Conservation (phyloP, 2,113 vertebrate species). For the Leptosomus discolor region DNA sequence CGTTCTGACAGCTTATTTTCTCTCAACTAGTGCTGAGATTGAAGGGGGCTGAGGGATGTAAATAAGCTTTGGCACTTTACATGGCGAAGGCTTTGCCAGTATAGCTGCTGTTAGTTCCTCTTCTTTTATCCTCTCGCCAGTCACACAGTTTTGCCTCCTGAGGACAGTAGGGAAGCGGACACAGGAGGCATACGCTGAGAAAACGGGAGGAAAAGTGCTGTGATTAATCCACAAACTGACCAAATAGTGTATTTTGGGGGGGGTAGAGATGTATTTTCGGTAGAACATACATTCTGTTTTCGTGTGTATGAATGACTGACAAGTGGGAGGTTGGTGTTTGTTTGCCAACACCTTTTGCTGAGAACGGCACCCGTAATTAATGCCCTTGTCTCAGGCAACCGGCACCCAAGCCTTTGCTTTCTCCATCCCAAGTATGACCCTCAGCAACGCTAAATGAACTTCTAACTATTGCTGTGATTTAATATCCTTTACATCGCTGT, state of each 20-base stretch:
- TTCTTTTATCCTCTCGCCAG: not conserved
- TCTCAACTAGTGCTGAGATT: not conserved
- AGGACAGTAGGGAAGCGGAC: not conserved
- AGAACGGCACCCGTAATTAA: not conserved
- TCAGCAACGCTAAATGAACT: not conserved
- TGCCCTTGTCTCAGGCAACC: too few relatives aligned
- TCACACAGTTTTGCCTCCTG: not conserved
- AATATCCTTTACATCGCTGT: not conserved
- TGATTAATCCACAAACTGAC: not conserved
- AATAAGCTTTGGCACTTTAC: not conserved
- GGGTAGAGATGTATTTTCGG: not conserved
- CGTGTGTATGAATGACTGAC: accelerated
- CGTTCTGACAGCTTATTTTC: not conserved
- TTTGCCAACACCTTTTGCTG: not conserved
- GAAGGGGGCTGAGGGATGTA: not conserved
- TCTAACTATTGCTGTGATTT: not conserved
- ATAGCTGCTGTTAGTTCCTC: not conserved
- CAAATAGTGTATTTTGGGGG: accelerated
- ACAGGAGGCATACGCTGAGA: not conserved
- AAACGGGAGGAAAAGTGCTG: not conserved
- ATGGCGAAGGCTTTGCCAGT: not conserved
- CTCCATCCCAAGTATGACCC: not conserved
- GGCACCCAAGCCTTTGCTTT: not conserved
- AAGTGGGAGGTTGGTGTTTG: not conserved
- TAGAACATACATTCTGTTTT: not conserved